Conservation (phyloP, 2,888 invertebrate species). For the Yponomeuta cagnagella region DNA sequence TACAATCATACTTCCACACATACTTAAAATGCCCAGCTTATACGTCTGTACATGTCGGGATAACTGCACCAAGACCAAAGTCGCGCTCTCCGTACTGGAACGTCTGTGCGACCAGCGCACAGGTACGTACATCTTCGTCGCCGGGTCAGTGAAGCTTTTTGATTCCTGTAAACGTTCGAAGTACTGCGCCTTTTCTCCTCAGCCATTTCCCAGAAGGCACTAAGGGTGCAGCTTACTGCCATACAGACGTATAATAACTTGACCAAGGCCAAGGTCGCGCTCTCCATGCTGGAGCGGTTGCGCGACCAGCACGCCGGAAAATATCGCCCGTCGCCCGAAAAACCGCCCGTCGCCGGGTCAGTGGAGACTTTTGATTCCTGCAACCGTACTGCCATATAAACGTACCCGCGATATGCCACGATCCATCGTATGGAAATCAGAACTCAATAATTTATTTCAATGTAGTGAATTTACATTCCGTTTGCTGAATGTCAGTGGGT, state of each 20-base stretch:
- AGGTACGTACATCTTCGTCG: slow-evolving; percentile 96
- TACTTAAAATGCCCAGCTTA: no score
- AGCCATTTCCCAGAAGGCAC: no score
- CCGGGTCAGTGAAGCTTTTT: slow-evolving; percentile 80
- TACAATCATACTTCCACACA: no score
- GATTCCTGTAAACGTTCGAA: background rate
- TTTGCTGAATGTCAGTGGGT: slow-evolving; percentile 94
- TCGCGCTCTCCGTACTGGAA: slow-evolving; percentile 86
- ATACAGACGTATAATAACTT: no score
- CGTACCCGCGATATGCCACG: no score
- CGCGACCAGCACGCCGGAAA: slow-evolving; percentile 83
- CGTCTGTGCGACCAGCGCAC: slow-evolving; percentile 80
- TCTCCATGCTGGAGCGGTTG: slow-evolving; percentile 87
- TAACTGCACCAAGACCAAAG: slow-evolving; percentile 97
- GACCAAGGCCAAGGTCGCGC: slow-evolving; percentile 86
- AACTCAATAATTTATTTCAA: no score
- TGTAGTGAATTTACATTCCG: slow-evolving; percentile 57
- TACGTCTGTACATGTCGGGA: slow-evolving; percentile 68
- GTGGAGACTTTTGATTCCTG: slow-evolving; percentile 26
- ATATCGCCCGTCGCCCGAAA: slow-evolving; percentile 75
- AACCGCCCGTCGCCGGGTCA: slow-evolving; percentile 88
- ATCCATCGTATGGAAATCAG: slow-evolving; percentile 17
- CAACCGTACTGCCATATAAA: background rate
- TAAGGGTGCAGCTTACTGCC: no score
- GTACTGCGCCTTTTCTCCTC: no score